Evolutionary conservation across 2,888 invertebrate genomes (phyloP), one percentile per base, ranked within the genome.

Genomic region (Noctua pronuba): DNA sequence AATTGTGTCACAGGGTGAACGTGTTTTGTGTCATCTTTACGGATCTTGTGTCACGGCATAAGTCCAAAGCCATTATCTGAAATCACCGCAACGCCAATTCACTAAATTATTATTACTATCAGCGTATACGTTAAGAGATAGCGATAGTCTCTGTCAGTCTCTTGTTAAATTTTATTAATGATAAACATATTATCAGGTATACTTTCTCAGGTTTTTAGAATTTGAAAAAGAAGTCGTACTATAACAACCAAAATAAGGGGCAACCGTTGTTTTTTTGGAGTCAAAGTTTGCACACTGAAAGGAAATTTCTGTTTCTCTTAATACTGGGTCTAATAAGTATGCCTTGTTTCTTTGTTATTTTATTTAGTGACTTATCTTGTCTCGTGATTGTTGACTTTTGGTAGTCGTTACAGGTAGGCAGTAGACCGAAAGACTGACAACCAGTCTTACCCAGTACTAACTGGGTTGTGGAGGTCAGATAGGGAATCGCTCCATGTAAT

Each of bases 1-100:
- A 84, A 88, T 85, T 84, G 79, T 77, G 72, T 71, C 79, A 65
- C 58, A 58, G 52, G 64, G 70, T 77, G 75, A 78, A 75, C 65
- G 62, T 87, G 55, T 78, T 79, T 73, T 78, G 68, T 78, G 79
- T 68, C 65, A 66, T 28, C 62, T 75, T 73, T 77, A 76, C 64
- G 75, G 24, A 46, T 73, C 16, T 55, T 55, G 41, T 28, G n/a
- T 41, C 41, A 41, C n/a, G 38, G n/a, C 16, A n/a, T 16, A 24
- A 24, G 24, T 38, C 41, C 16, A 16, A 65, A n/a, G 41, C 21
- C 35, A 24, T 6, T 2, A 58, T 16, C 28, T 2, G 7, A 28
- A 58, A 16, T 1, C 60, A 31, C 31, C 3, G 31, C 10, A 21
- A 31, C 60, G 4, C 21, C 60, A 31, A 58, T 28, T 58, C 1